Conservation (phyloP, 2,113 vertebrate genomes). For the Lophotis ruficrista region DNA sequence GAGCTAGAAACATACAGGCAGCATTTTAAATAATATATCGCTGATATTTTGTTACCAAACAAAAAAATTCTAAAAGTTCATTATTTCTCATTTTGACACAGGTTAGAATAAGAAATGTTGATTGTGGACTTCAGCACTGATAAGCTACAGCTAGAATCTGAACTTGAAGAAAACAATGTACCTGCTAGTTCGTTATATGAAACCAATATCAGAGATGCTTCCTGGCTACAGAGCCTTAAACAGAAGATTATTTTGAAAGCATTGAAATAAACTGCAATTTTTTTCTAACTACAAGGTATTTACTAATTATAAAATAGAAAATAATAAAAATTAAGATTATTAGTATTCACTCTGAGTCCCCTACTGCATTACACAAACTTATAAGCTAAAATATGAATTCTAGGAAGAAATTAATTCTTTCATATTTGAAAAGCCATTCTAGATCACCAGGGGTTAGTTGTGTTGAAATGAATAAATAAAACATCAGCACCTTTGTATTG, state of each 20-base stretch:
- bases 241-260: not conserved
- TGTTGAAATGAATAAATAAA: constrained; percentile 30
- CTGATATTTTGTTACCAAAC: not conserved
- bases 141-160: not conserved
- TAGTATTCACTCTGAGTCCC: not conserved
- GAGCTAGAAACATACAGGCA: not conserved
- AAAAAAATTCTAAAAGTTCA: not conserved
- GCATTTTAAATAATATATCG: not conserved
- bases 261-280: not conserved
- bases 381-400: not conserved
- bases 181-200: not conserved
- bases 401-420: constrained; percentile 1
- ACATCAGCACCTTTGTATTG: constrained; percentile 20
- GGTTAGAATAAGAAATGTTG: not conserved
- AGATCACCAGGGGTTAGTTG: constrained; percentile 5
- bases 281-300: not conserved
- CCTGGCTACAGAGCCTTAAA: not conserved
- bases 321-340: not conserved
- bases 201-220: not conserved
- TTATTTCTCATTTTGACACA: not conserved
- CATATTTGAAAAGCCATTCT: constrained; percentile 8
- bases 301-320: not conserved
- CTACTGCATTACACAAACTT: not conserved
- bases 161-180: not conserved
- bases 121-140: not conserved